These are phyloP conservation scores for Dryoscopus gambensis DNA, from an alignment of 2,113 vertebrate species.

Conservation along the genomic window DNA sequence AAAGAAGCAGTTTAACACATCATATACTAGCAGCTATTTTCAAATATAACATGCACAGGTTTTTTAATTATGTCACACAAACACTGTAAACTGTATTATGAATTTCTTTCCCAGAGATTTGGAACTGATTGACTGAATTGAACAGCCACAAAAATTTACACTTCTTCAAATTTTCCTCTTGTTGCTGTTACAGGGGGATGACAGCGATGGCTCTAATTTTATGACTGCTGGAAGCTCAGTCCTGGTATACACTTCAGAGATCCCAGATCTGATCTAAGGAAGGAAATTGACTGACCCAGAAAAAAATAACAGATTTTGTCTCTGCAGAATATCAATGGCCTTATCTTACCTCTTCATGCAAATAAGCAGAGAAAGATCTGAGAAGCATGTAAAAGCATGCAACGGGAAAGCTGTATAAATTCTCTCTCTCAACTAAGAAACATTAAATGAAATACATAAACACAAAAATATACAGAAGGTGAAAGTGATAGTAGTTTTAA, in stretches of 20 bases:
- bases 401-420: not conserved
- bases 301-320: constrained; percentile 37
- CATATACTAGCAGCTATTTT: not conserved
- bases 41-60: not conserved
- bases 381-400: not conserved
- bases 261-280: constrained; percentile 31
- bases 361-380: constrained; percentile 2
- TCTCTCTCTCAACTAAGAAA: not conserved
- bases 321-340: constrained; percentile 3
- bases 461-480: not conserved
- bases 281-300: constrained; percentile 47
- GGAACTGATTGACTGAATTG: not conserved
- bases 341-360: constrained; percentile 13
- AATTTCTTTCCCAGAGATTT: not conserved
- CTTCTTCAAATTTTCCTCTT: not conserved
- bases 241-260: constrained; percentile 20
- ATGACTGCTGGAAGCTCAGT: not conserved
- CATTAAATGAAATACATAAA: not conserved
- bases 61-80: constrained; percentile 15
- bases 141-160: constrained; percentile 7
- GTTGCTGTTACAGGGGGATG: not conserved
- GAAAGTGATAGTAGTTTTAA: not conserved
- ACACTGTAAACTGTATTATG: not conserved
- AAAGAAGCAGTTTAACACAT: not conserved
- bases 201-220: constrained; percentile 19